These are phyloP conservation scores for Rousettus madagascariensis DNA, from an alignment of 2,797 vertebrate species.

Conservation along the genomic window DNA sequence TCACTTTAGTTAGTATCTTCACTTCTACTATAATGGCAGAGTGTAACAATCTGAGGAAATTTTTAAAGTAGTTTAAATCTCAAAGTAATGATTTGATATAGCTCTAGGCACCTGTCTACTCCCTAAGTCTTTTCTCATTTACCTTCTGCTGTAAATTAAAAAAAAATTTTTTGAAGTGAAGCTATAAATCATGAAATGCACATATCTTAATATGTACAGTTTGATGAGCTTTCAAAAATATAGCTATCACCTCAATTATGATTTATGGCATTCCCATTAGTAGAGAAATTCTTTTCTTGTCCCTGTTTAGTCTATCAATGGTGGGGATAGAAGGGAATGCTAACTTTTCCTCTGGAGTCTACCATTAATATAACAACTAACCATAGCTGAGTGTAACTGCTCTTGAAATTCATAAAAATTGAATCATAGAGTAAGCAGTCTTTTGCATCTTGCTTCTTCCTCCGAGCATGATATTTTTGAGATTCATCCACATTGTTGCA, in stretches of 20 bases:
- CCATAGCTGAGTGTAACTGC: neutral
- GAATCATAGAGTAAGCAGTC: neutral
- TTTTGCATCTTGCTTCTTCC: neutral
- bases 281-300: neutral
- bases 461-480: conserved; percentile 1
- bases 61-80: conserved; percentile 35
- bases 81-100: conserved; percentile 14
- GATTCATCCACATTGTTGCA: neutral
- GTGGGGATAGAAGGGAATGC: neutral
- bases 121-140: conserved; percentile 16
- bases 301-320: neutral
- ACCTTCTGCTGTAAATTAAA: conserved; percentile 23
- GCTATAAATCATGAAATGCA: neutral
- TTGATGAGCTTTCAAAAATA: conserved; percentile 1
- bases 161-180: neutral
- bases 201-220: neutral
- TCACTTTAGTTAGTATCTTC: neutral
- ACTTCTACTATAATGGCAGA: neutral
- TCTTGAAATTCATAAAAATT: conserved; percentile 27
- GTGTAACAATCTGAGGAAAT: neutral
- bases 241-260: neutral
- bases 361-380: neutral
- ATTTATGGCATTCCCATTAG: neutral
- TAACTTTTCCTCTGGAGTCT: neutral
- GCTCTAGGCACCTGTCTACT: neutral